Percentiles rank a stretch among this genome's conserved stretches.
These are phyloP conservation scores for Trichogramma pretiosum DNA, from an alignment of 1,140 invertebrate species.

Conservation along the genomic window DNA sequence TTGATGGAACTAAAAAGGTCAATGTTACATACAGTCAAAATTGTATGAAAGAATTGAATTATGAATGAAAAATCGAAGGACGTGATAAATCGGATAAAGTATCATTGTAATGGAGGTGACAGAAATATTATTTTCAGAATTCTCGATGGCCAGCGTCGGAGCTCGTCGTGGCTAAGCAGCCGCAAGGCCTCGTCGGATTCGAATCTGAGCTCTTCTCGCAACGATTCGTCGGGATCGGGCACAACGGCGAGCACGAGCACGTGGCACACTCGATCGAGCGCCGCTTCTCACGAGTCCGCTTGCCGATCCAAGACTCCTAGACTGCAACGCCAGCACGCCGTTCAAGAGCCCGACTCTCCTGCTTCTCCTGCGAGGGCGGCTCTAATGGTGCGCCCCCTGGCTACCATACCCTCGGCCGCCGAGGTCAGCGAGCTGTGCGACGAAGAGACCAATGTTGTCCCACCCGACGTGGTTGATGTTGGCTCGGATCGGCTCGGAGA, in stretches of 20 bases:
- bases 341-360: constrained; percentile 59
- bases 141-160: constrained; percentile 22
- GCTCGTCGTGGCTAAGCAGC: constrained; percentile 79
- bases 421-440: constrained; percentile 68
- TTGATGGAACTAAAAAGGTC: no score
- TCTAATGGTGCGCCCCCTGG: constrained; percentile 59
- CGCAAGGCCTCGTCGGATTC: constrained; percentile 85
- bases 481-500: no score
- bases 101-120: no score
- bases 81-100: no score
- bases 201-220: constrained; percentile 74
- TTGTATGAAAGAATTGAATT: no score
- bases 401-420: constrained; percentile 73
- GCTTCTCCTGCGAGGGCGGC: constrained; percentile 51
- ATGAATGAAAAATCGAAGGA: no score
- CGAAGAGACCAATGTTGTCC: no score
- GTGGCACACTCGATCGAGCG: constrained; percentile 72
- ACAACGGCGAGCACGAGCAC: constrained; percentile 79
- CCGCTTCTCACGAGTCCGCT: constrained; percentile 45
- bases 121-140: no score
- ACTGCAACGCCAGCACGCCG: constrained; percentile 65
- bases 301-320: constrained; percentile 54
- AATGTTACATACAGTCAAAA: no score
- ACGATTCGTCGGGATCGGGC: constrained; percentile 78
- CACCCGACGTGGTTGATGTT: no score